These are phyloP conservation scores for Dendropsophus ebraccatus DNA, from an alignment of 2,113 vertebrate genomes.

Conservation along the genomic window DNA sequence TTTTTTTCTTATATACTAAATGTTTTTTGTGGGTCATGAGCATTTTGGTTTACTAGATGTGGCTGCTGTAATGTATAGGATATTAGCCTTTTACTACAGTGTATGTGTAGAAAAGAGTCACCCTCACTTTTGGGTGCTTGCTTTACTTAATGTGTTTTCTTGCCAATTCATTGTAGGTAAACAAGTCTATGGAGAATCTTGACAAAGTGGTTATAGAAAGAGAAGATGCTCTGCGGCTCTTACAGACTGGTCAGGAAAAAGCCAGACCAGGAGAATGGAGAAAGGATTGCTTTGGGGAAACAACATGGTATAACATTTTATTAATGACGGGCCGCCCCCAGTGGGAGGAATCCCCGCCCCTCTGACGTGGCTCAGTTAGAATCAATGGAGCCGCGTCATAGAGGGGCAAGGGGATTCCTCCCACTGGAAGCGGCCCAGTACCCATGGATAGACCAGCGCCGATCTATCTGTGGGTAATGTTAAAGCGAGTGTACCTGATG, in stretches of 20 bases:
- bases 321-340: too few relatives aligned
- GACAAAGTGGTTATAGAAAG: slow-evolving; percentile 86
- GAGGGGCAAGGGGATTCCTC: too few relatives aligned
- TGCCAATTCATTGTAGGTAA: slow-evolving; percentile 72
- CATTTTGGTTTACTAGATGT: neutral
- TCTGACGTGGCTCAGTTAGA: too few relatives aligned
- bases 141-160: neutral
- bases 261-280: slow-evolving; percentile 89
- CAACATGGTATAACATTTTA: slow-evolving; percentile 79
- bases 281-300: slow-evolving; percentile 81
- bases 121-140: neutral
- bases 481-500: too few relatives aligned
- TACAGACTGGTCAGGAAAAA: slow-evolving; percentile 92
- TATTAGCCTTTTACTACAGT: neutral
- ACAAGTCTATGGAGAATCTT: slow-evolving; percentile 84
- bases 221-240: slow-evolving; percentile 84
- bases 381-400: too few relatives aligned
- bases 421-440: too few relatives aligned
- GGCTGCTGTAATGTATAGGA: neutral
- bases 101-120: too few relatives aligned
- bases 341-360: too few relatives aligned
- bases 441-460: too few relatives aligned
- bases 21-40: too few relatives aligned
- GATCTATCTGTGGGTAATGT: too few relatives aligned
- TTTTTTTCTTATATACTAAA: too few relatives aligned